A percentile compares a stretch with the other conserved stretches of the same genome.
Conservation (phyloP, 1,140 invertebrate species). For the Leguminivora glycinivorella region DNA sequence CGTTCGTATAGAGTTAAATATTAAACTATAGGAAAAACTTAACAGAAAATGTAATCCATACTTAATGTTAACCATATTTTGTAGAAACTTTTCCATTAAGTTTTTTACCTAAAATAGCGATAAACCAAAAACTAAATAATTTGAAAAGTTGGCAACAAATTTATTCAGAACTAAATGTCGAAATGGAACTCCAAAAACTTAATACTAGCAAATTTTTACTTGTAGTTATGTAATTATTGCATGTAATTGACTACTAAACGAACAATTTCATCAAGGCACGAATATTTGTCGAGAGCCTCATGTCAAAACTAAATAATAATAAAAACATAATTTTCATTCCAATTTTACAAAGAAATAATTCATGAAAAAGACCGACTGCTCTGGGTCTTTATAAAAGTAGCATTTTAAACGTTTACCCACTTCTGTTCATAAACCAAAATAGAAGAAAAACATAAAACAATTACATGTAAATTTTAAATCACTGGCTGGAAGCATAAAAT, state of each 20-base stretch:
- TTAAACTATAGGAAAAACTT: constrained; percentile 11
- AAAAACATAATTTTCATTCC: not conserved
- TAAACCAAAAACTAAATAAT: constrained; percentile 1
- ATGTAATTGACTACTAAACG: constrained; percentile 4
- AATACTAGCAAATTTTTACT: not conserved
- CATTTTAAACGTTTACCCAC: not conserved
- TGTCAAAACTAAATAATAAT: constrained; percentile 1
- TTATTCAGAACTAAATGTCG: not conserved
- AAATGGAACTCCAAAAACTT: not conserved
- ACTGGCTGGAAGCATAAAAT: not conserved
- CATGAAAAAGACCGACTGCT: not conserved
- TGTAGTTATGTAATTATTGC: not conserved
- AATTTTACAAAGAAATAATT: not conserved
- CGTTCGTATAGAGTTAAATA: constrained; percentile 3
- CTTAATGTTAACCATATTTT: no score
- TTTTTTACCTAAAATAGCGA: constrained; percentile 8
- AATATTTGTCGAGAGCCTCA: not conserved
- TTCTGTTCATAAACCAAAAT: not conserved
- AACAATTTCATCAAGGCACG: not conserved
- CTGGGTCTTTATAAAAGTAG: not conserved
- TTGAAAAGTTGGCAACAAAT: not conserved
- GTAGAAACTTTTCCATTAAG: not conserved
- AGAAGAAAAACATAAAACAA: no score
- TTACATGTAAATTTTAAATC: not conserved
- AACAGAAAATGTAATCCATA: not conserved